A percentile compares a stretch with the other conserved stretches of the same genome.
Conservation (phyloP, 2,888 invertebrate genomes). For the Horisme vitalbata region DNA sequence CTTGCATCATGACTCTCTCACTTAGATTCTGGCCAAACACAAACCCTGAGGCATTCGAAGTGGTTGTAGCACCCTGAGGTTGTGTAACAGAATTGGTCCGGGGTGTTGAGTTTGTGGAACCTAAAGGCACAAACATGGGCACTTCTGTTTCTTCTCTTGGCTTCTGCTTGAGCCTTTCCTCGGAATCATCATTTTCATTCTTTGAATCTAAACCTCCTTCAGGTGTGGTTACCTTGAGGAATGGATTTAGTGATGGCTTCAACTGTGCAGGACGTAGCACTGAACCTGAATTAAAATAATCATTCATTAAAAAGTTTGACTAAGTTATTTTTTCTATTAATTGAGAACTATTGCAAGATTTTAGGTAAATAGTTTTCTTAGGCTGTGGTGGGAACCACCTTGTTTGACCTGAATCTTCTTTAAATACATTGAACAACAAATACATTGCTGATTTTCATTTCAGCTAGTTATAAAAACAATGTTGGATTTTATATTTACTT, state of each 20-base stretch:
- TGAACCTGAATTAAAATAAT: slow-evolving; percentile 53
- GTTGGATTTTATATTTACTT: too few species aligned
- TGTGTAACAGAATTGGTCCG: slow-evolving; percentile 77
- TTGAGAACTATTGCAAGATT: too few species aligned
- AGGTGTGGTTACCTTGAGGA: slow-evolving; percentile 50
- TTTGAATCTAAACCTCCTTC: slow-evolving; percentile 43
- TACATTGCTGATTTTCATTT: too few species aligned
- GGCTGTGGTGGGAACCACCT: too few species aligned
- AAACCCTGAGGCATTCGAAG: slow-evolving; percentile 85
- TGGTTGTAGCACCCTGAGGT: slow-evolving; percentile 55
- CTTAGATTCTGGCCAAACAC: slow-evolving; percentile 96
- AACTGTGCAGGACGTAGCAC: slow-evolving; percentile 72
- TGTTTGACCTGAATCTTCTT: too few species aligned
- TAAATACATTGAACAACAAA: too few species aligned
- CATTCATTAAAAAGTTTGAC: background rate
- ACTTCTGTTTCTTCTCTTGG: slow-evolving; percentile 56
- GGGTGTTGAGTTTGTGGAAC: slow-evolving; percentile 58
- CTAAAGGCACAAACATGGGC: slow-evolving; percentile 76
- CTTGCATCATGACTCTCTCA: slow-evolving; percentile 89
- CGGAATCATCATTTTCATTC: slow-evolving; percentile 47
- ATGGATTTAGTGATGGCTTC: slow-evolving; percentile 67
- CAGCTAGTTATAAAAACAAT: too few species aligned
- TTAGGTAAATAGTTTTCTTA: too few species aligned
- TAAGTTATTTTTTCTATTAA: too few species aligned
- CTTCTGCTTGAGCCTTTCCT: slow-evolving; percentile 57